A percentile compares a stretch with the other conserved stretches of the same genome.
Evolutionary conservation across 2,888 invertebrate species (phyloP).

Genomic region (Molorchus minor): DNA sequence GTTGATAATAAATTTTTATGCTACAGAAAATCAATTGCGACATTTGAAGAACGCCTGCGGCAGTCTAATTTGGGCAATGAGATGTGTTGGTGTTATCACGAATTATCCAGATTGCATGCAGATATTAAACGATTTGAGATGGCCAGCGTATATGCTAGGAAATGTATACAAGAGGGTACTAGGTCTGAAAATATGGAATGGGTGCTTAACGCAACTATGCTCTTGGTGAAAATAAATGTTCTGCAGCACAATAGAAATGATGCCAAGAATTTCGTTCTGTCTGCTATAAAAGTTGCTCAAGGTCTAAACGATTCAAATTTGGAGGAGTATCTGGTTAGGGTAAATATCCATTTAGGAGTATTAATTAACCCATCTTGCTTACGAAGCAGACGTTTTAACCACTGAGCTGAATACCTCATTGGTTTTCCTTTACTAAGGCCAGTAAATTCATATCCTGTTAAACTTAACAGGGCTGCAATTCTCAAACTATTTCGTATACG

Average conservation of each 20-base stretch:
- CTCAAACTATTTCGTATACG: too few relatives aligned
- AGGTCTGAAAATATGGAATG: conserved; percentile 57
- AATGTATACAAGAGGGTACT: conserved; percentile 57
- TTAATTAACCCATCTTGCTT: too few relatives aligned
- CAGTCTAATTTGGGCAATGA: conserved; percentile 57
- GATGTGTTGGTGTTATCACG: conserved; percentile 63
- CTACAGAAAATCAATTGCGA: conserved; percentile 50
- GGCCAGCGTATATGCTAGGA: conserved; percentile 59
- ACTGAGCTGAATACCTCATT: too few relatives aligned
- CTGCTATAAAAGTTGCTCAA: conserved; percentile 53
- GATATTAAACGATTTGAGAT: conserved; percentile 61
- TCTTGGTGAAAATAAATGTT: conserved; percentile 62
- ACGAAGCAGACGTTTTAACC: too few relatives aligned
- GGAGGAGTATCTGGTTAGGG: conserved; percentile 53
- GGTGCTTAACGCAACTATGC: conserved; percentile 61
- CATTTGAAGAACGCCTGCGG: conserved; percentile 48
- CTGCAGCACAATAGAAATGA: conserved; percentile 63
- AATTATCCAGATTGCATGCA: conserved; percentile 58
- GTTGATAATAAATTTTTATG: neutral
- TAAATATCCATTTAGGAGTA: conserved; percentile 39
- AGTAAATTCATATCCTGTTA: too few relatives aligned
- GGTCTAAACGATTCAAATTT: conserved; percentile 56
- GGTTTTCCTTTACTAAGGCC: too few relatives aligned
- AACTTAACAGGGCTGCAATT: too few relatives aligned
- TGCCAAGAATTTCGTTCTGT: conserved; percentile 58